phyloP scores from a whole-genome alignment of 2,888 invertebrate genomes.

The Esperia sulphurella region DNA sequence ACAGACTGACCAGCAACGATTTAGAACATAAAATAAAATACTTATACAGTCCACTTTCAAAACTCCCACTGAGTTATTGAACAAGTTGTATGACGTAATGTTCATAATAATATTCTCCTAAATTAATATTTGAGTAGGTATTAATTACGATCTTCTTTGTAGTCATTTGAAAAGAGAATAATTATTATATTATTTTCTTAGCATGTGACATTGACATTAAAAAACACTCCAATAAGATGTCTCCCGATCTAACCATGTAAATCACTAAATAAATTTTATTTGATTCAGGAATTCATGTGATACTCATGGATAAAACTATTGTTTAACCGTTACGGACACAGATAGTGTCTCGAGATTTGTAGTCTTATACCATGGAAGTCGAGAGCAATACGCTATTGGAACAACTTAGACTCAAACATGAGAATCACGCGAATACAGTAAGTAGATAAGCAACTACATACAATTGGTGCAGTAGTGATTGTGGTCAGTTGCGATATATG shows the following conservation, averaged over 20 bases:
- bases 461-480: too few relatives aligned
- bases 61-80: too few relatives aligned
- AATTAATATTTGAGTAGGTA: background rate
- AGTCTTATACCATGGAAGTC: constrained; percentile 44
- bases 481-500: too few relatives aligned
- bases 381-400: constrained; percentile 48
- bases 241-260: constrained; percentile 4
- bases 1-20: too few relatives aligned
- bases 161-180: background rate
- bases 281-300: constrained; percentile 22
- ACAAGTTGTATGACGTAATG: too few relatives aligned
- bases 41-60: too few relatives aligned
- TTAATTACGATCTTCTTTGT: background rate
- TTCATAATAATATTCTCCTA: too few relatives aligned
- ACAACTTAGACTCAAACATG: constrained; percentile 48
- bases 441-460: constrained; percentile 26
- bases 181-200: background rate
- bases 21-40: too few relatives aligned
- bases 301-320: constrained; percentile 27
- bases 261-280: background rate
- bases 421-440: constrained; percentile 38
- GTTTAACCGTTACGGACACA: constrained; percentile 14
- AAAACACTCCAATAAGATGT: constrained; percentile 1
- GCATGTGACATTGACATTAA: background rate
- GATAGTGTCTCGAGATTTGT: constrained; percentile 21